Evolutionary conservation across 1,140 invertebrate genomes (phyloP).

Genomic region (Drosophila nasuta): DNA sequence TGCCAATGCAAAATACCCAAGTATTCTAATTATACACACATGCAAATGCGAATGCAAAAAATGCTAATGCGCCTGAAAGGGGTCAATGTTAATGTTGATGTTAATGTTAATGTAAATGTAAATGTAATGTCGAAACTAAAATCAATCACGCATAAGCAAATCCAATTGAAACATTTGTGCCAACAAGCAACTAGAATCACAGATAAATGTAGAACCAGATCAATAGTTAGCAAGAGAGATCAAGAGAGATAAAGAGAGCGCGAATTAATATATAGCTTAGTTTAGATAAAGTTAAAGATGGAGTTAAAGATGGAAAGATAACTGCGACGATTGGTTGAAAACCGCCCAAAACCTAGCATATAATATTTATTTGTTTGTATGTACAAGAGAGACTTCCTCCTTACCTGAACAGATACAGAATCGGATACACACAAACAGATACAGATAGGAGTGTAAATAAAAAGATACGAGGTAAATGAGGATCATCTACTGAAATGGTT

Average conservation of each 20-base stretch:
- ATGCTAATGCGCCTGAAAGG: constrained; percentile 67
- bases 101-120: constrained; percentile 32
- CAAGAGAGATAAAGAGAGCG: neutral
- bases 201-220: neutral
- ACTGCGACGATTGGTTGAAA: constrained; percentile 76
- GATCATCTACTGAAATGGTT: neutral
- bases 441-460: constrained; percentile 16
- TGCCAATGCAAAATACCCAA: constrained; percentile 57
- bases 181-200: constrained; percentile 38
- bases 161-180: constrained; percentile 65
- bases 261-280: constrained; percentile 49
- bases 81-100: constrained; percentile 79
- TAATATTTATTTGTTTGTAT: constrained; percentile 81
- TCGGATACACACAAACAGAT: constrained; percentile 11
- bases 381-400: constrained; percentile 23
- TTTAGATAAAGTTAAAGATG: constrained; percentile 52
- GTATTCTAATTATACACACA: constrained; percentile 73
- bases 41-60: constrained; percentile 41
- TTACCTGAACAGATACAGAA: constrained; percentile 5
- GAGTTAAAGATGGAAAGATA: constrained; percentile 33
- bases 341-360: constrained; percentile 68
- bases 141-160: constrained; percentile 55
- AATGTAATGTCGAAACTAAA: constrained; percentile 22
- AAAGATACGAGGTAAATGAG: constrained; percentile 12
- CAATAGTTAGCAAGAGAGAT: neutral